Evolutionary conservation across 1,140 invertebrate genomes (phyloP).

Genomic region (Argopecten irradians): DNA sequence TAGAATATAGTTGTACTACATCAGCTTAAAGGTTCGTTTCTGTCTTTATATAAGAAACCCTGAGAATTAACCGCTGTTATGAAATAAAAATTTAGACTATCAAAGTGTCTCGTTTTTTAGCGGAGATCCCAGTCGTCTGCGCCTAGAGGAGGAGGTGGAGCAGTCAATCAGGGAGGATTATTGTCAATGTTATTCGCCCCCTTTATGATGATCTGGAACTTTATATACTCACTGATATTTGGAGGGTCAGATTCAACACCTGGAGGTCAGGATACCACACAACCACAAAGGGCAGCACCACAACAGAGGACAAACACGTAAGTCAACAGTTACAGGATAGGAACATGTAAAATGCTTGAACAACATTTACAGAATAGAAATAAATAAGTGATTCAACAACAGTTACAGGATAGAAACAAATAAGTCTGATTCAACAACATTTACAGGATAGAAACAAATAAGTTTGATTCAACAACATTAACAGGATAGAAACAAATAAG

Average conservation of each 20-base stretch:
- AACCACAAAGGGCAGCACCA: constrained; percentile 32
- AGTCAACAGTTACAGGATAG: background rate
- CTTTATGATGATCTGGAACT: constrained; percentile 62
- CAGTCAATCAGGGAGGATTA: constrained; percentile 46
- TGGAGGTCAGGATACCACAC: constrained; percentile 33
- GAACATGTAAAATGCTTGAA: background rate
- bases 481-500: background rate
- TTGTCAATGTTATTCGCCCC: constrained; percentile 60
- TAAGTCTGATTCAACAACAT: background rate
- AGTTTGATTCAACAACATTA: background rate
- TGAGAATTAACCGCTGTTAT: too few species aligned
- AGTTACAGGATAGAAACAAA: background rate
- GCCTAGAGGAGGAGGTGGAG: background rate
- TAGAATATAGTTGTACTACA: too few species aligned
- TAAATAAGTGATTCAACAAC: background rate
- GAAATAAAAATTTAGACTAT: background rate
- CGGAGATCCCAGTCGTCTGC: background rate
- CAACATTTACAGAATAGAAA: too few species aligned
- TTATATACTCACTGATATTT: constrained; percentile 58
- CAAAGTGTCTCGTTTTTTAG: constrained; percentile 38
- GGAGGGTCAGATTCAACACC: constrained; percentile 38
- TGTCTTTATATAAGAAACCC: too few species aligned
- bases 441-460: background rate
- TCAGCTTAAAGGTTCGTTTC: too few species aligned
- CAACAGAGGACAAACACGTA: constrained; percentile 40